Evolutionary conservation across 2,797 vertebrate species (phyloP), one percentile per base, ranked within the genome.

Genomic region (Hapalemur alaotrensis): DNA sequence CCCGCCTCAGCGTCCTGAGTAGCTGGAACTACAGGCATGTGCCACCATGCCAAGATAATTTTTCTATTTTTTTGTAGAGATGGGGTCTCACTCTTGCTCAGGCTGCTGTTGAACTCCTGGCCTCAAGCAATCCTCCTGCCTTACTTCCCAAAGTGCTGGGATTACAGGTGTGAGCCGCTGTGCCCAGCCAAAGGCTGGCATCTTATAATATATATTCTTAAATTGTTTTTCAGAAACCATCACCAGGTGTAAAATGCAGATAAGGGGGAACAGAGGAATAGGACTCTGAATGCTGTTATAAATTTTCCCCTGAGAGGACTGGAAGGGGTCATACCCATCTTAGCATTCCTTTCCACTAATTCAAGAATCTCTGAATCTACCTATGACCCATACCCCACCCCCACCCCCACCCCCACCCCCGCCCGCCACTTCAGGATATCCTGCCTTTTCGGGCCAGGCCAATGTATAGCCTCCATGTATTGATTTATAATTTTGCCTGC

Each of bases 371-470:
- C 63, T 65, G 32, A 65, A n/a, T 65, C 32, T 4, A 65, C 15
- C 63, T 65, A 9, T 18, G 23, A 65, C 63, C 63, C 32, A 32
- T 63, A n/a, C n/a, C 32, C 15, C 7, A 1, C 14, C 6, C 30
- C 3, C 30, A 5, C 61, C 3, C 5, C 7, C 28, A 30, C 14
- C 30, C 14, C 61, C 6, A 5, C 32, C 1, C 32, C 7, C 15
- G n/a, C n/a, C 15, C 15, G 7, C 63, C 57, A 59, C 57, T n/a
- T 65, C 15, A 18, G 32, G 15, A 65, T n/a, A n/a, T n/a, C 32
- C 32, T 1, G 7, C 32, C 15, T n/a, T 65, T 65, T 17, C 1
- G 63, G 32, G 17, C 32, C 15, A 65, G 14, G 32, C 32, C 32
- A 18, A 65, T 65, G 63, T 65, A 18, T 65, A n/a, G 18, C 63